Evolutionary conservation across 2,797 vertebrate genomes (phyloP), one percentile per base, ranked within the genome.

Genomic region (Alcedo quadribrachys): DNA sequence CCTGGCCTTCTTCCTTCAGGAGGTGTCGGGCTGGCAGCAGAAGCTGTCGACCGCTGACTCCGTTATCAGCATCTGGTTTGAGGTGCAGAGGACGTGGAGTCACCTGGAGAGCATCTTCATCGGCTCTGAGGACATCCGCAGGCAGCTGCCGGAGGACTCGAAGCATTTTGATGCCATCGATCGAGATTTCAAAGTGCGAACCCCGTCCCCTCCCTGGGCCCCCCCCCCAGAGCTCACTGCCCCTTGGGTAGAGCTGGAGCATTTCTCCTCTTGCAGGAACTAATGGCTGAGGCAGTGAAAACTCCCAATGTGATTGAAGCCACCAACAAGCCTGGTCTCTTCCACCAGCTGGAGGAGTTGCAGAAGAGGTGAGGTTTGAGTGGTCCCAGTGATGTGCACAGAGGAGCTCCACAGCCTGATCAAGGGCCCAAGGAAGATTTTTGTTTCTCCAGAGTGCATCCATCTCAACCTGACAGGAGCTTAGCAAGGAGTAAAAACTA

Each of bases 91-190:
- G 46, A 97, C 97, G 2, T 98, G 98, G 98, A 94, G 96, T 58
- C 97, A 98, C 88, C 93, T 98, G 83, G 98, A 98, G 63, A 98
- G 97, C 75, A 98, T 98, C 81, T 98, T 98, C 92, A 96, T 98
- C 0, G 97, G 97, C 24, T 98, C 98, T 0, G 96, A 98, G 42
- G 97, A 98, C 90, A 98, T 98, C 84, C 96, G 97, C 4, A 79
- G 58, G 3, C 97, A 98, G 17, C 93, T 98, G 30, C 97, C 97
- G 0, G 95, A 97, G 54, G 97, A 97, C 14, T 97, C 97, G 0
- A 69, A 30, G 78, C 81, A 55, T 48, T 98, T 98, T 1, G 97
- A 98, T 4, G 5, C 17, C 17, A 97, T 98, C 0, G 96, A 98
- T 27, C 6, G 9, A 21, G 97, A 98, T 35, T 98, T 98, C 95